Evolutionary conservation across 2,797 vertebrate species (phyloP).

Genomic region (Pseudochromis fuscus): DNA sequence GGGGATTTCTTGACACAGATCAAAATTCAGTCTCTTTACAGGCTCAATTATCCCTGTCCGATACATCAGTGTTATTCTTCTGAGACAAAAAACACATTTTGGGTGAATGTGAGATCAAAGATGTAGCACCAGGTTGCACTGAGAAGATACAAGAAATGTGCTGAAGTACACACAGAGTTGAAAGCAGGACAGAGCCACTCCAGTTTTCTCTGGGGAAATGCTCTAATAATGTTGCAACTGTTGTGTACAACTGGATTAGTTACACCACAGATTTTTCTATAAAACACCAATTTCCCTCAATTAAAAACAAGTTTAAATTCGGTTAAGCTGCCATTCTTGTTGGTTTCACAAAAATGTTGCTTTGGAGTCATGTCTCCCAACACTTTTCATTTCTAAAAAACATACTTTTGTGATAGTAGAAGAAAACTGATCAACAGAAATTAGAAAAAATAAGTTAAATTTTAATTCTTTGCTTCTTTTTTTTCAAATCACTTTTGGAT

Average conservation of each 20-base stretch:
- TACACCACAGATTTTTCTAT: background rate
- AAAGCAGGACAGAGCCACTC: constrained; percentile 9
- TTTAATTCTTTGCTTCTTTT: no score
- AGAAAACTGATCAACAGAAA: no score
- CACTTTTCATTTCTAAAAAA: background rate
- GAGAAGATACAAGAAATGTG: constrained; percentile 17
- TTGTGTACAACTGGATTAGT: background rate
- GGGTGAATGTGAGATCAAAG: constrained; percentile 1
- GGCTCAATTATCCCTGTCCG: background rate
- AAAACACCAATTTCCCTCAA: background rate
- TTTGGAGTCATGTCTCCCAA: background rate
- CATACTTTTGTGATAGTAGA: no score
- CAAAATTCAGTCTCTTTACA: constrained; percentile 21
- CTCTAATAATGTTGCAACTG: constrained; percentile 11
- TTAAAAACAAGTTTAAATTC: background rate
- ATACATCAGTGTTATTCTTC: background rate
- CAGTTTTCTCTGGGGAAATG: constrained; percentile 16
- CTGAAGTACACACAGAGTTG: background rate
- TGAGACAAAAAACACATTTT: constrained; percentile 10
- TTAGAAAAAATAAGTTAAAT: no score
- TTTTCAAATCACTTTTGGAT: no score
- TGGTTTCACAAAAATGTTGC: background rate
- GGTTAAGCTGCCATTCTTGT: background rate
- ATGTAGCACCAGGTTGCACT: background rate
- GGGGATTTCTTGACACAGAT: constrained; percentile 21